These are phyloP conservation scores for Cheilinus undulatus DNA, from an alignment of 2,113 vertebrate genomes.

Conservation along the genomic window DNA sequence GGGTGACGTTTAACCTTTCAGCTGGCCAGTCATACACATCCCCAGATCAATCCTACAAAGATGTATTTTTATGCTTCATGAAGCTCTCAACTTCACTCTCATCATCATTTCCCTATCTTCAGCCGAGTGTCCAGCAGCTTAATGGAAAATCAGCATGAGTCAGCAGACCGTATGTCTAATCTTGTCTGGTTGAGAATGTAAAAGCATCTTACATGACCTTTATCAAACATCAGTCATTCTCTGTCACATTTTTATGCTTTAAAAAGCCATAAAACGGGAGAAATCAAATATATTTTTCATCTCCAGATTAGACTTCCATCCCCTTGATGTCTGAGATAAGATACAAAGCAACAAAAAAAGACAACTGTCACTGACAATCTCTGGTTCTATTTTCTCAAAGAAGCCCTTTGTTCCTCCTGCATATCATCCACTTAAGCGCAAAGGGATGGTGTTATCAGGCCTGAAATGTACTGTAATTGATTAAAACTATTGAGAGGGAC, in stretches of 20 bases:
- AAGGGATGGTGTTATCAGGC: conserved; percentile 39
- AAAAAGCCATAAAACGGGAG: neutral
- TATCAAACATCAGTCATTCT: neutral
- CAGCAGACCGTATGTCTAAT: neutral
- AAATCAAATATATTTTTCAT: neutral
- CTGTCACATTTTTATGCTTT: neutral
- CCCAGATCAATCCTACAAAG: too few species aligned
- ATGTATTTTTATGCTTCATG: too few species aligned
- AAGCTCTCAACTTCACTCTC: too few species aligned
- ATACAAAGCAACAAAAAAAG: conserved; percentile 26
- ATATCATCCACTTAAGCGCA: conserved; percentile 33
- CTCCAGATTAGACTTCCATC: conserved; percentile 10
- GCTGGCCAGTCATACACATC: too few species aligned
- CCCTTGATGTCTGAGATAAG: conserved; percentile 29
- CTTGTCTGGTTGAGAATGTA: neutral
- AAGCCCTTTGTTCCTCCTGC: conserved; percentile 35
- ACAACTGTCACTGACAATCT: conserved; percentile 34
- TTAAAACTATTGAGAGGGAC: conserved; percentile 63
- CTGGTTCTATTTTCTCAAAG: conserved; percentile 34
- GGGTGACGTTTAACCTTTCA: too few species aligned
- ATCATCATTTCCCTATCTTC: neutral
- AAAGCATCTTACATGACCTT: neutral
- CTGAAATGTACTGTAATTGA: conserved; percentile 61
- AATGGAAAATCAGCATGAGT: neutral
- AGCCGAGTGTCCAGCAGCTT: neutral